phyloP scores from a whole-genome alignment of 2,113 vertebrate species.

The Zosterops borbonicus region DNA sequence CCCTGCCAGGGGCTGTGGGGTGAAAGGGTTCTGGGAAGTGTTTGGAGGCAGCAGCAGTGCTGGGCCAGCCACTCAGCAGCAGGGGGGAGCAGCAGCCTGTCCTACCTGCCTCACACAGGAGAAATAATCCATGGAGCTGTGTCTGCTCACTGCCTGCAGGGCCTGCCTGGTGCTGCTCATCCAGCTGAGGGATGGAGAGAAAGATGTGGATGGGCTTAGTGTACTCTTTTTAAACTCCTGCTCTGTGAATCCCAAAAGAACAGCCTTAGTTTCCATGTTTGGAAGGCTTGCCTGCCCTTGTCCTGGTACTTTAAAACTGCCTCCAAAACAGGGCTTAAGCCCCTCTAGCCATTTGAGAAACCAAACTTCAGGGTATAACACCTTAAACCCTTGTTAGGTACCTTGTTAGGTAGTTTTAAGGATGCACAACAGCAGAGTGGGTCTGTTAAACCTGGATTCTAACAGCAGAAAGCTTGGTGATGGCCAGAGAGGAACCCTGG shows the following conservation, averaged over 20 bases:
- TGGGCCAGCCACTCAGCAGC: accelerated
- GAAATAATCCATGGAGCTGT: accelerated
- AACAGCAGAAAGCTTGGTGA: not conserved
- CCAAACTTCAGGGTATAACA: not conserved
- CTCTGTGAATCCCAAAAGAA: not conserved
- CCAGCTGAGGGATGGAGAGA: not conserved
- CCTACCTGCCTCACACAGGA: not conserved
- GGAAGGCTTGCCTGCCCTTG: not conserved
- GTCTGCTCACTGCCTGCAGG: not conserved
- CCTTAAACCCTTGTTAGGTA: not conserved
- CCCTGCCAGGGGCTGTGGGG: not conserved
- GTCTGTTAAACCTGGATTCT: not conserved
- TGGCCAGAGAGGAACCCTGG: not conserved
- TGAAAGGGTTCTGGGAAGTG: not conserved
- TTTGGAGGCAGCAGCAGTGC: not conserved
- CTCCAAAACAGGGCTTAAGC: not conserved
- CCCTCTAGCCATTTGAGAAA: not conserved
- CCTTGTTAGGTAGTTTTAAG: not conserved
- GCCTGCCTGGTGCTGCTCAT: not conserved
- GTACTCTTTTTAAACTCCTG: not conserved
- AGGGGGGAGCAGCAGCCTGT: not conserved
- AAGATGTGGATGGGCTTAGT: not conserved
- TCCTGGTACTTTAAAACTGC: not conserved
- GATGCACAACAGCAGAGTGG: not conserved
- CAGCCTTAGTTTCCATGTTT: not conserved